Percentiles rank a stretch among this genome's conserved stretches.
Evolutionary conservation across 2,888 invertebrate species (phyloP).

Genomic region (Ichneumoninae sp.): DNA sequence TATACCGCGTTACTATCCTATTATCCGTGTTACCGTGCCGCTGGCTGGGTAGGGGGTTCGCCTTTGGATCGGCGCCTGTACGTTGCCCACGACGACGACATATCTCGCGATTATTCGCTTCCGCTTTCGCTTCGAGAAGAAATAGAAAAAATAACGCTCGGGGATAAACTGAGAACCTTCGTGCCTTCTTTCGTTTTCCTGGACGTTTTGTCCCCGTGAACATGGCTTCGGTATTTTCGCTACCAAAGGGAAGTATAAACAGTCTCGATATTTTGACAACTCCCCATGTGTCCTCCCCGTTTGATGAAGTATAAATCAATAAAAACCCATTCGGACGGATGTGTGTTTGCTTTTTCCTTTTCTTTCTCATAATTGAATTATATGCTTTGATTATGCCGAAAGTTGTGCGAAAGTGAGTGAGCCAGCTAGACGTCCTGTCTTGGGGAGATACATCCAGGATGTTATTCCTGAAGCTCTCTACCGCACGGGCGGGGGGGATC

Average conservation of each 20-base stretch:
- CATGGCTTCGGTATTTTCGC: background rate
- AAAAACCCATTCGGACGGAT: slow-evolving; percentile 17
- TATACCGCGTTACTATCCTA: slow-evolving; percentile 65
- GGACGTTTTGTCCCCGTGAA: background rate
- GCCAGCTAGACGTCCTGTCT: slow-evolving; percentile 18
- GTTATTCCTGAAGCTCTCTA: slow-evolving; percentile 12
- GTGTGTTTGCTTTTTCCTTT: slow-evolving; percentile 36
- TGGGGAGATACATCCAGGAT: slow-evolving; percentile 18
- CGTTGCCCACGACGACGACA: slow-evolving; percentile 21
- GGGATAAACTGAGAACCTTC: background rate
- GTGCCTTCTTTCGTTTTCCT: background rate
- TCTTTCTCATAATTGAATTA: slow-evolving; percentile 54
- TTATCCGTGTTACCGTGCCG: slow-evolving; percentile 38
- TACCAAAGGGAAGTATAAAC: background rate
- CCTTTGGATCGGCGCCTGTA: slow-evolving; percentile 29
- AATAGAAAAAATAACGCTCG: slow-evolving; percentile 1
- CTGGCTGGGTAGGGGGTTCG: background rate
- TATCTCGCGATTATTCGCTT: slow-evolving; percentile 34
- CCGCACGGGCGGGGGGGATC: background rate
- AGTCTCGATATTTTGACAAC: slow-evolving; percentile 8
- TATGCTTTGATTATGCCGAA: slow-evolving; percentile 46
- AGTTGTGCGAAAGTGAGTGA: slow-evolving; percentile 42
- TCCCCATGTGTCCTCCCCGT: background rate
- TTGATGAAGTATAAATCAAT: slow-evolving; percentile 37
- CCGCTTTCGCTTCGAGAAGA: slow-evolving; percentile 11